Conservation (phyloP, 2,888 invertebrate species). For the Dinocampus coccinellae region DNA sequence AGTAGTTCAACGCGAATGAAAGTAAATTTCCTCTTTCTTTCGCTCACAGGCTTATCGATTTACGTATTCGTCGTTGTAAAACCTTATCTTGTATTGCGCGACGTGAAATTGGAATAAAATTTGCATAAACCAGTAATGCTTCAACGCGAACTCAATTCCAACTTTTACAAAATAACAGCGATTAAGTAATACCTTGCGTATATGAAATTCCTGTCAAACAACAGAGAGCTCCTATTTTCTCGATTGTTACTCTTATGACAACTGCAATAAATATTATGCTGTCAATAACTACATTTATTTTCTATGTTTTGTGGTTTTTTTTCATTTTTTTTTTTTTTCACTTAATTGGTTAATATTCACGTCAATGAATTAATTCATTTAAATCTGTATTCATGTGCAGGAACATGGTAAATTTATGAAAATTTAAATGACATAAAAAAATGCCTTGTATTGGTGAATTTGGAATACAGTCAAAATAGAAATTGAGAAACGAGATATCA, state of each 20-base stretch:
- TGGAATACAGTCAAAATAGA: too few species aligned
- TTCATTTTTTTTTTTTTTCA: too few species aligned
- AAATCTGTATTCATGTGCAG: too few species aligned
- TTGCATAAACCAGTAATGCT: slow-evolving; percentile 26
- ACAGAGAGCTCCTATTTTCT: not conserved
- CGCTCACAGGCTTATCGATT: slow-evolving; percentile 23
- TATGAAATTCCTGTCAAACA: not conserved
- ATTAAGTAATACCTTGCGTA: not conserved
- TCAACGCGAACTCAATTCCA: slow-evolving; percentile 27
- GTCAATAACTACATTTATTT: too few species aligned
- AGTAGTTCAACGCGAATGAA: slow-evolving; percentile 4
- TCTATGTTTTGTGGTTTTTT: too few species aligned
- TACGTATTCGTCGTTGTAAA: slow-evolving; percentile 28
- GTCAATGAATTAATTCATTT: too few species aligned
- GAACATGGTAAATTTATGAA: too few species aligned
- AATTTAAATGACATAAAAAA: too few species aligned
- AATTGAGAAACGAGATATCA: too few species aligned
- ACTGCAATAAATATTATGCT: not conserved
- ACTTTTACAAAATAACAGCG: slow-evolving; percentile 18
- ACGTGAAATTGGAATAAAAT: slow-evolving; percentile 29
- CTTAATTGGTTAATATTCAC: too few species aligned
- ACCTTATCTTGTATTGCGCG: slow-evolving; percentile 31
- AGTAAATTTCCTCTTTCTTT: slow-evolving; percentile 8
- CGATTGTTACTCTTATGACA: not conserved
- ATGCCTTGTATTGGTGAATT: too few species aligned